Evolutionary conservation across 1,140 invertebrate genomes (phyloP), one percentile per base, ranked within the genome.

Genomic region (Ctenoplectra terminalis): DNA sequence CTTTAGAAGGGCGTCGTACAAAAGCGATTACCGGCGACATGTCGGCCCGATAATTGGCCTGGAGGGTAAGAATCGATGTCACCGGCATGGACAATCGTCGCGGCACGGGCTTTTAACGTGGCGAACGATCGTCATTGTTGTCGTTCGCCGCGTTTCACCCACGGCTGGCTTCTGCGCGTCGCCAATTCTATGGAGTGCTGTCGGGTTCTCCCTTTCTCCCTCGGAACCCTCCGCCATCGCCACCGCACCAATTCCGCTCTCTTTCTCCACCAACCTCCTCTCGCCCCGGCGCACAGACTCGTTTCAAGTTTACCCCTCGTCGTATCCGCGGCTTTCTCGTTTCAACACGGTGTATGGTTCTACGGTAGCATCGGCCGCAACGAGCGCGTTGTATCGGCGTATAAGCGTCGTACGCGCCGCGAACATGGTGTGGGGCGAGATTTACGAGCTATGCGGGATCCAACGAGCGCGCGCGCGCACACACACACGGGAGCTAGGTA

Each of bases 391-490:
- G 86, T 89, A 90, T 90, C 88, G 86, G 82, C 83, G 85, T 89
- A 82, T 83, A 89, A 89, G 79, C 86, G 88, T 80, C 73, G 83
- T 83, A 77, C 63, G 48, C 48, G 56, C 54, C 37, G 40, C 67
- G 29, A 48, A 17, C 40, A 26, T 50, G 60, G 82, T 74, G 72
- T 78, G 77, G 70, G 84, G 66, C 48, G 85, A 90, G 89, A 90
- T 90, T 90, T 90, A 90, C 88, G 89, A 90, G 89, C 88, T 89
- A 90, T 90, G 89, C 87, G 83, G 79, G 75, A 63, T 69, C 58
- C 80, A 63, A 67, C 69, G 58, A n/a, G n/a, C n/a, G n/a, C n/a
- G n/a, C n/a, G n/a, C 52, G 77, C 67, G 77, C 84, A 37, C 66
- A 81, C 48, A 46, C 58, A 71, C 58, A 20, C 76, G 80, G 75